Conservation (phyloP, 1,140 invertebrate species). For the Caenorhabditis inopinata region DNA sequence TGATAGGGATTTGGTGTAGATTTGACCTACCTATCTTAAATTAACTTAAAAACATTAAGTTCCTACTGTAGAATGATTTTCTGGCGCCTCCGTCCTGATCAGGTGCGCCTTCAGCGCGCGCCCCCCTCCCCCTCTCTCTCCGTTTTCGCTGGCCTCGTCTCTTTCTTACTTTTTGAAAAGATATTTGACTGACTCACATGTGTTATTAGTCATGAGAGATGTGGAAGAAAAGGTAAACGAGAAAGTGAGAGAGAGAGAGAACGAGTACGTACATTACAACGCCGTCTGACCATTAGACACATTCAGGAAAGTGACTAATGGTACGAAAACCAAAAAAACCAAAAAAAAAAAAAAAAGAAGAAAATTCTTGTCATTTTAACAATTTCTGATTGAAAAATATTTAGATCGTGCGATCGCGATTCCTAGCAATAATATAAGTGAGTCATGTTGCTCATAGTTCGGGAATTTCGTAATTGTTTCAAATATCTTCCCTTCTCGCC, state of each 20-base stretch:
- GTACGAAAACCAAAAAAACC: neutral
- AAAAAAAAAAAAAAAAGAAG: neutral
- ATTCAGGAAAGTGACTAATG: slow-evolving; percentile 18
- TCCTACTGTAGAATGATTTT: too few species aligned
- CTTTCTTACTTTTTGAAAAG: neutral
- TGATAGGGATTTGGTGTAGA: too few species aligned
- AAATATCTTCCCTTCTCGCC: too few species aligned
- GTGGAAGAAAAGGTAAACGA: neutral
- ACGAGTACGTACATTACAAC: slow-evolving; percentile 13
- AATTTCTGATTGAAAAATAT: neutral
- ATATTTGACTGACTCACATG: neutral
- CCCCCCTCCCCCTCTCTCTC: neutral
- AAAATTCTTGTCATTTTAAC: neutral
- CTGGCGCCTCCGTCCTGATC: too few species aligned
- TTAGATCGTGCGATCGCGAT: too few species aligned
- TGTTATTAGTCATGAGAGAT: slow-evolving; percentile 31
- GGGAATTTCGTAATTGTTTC: too few species aligned
- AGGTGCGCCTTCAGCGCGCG: too few species aligned
- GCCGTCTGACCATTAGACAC: slow-evolving; percentile 5
- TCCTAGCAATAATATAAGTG: too few species aligned
- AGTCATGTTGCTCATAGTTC: too few species aligned
- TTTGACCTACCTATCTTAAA: too few species aligned
- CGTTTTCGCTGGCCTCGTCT: neutral
- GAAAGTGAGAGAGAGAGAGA: neutral
- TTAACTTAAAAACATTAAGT: too few species aligned